A percentile compares a stretch with the other conserved stretches of the same genome.
Evolutionary conservation across 2,888 invertebrate species (phyloP).

Genomic region (Diarsia dahlii): DNA sequence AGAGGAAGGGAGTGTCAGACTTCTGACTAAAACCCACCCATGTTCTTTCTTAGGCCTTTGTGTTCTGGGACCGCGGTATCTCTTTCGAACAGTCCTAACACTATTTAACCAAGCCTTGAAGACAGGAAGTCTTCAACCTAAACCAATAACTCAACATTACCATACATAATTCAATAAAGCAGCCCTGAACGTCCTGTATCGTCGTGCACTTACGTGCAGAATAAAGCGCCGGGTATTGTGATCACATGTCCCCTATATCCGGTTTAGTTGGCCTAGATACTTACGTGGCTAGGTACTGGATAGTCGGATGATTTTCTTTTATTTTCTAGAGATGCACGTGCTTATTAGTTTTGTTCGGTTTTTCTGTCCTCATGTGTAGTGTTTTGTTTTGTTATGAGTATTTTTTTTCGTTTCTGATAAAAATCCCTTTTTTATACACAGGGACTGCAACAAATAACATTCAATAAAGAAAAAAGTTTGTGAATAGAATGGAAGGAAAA

Average conservation of each 20-base stretch:
- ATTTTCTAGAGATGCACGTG: constrained; percentile 19
- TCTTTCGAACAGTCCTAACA: not conserved
- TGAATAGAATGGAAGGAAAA: too few relatives aligned
- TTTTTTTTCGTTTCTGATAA: not conserved
- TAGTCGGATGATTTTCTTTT: constrained; percentile 16
- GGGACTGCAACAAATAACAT: too few relatives aligned
- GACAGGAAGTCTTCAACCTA: not conserved
- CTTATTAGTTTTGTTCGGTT: constrained; percentile 14
- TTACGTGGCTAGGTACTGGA: constrained; percentile 23
- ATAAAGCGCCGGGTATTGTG: constrained; percentile 46
- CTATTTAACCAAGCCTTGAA: not conserved
- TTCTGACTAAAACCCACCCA: too few relatives aligned
- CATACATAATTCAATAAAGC: constrained; percentile 36
- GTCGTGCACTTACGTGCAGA: constrained; percentile 23
- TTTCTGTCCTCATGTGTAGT: constrained; percentile 12
- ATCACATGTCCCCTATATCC: constrained; percentile 42
- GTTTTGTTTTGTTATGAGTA: not conserved
- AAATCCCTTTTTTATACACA: not conserved
- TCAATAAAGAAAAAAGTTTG: too few relatives aligned
- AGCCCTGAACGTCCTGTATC: not conserved
- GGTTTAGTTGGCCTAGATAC: constrained; percentile 39
- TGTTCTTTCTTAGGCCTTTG: too few relatives aligned
- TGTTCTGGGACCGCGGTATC: too few relatives aligned
- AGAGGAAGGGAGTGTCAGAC: too few relatives aligned
- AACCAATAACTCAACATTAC: constrained; percentile 28